Conservation (phyloP, 2,113 vertebrate species). For the Pantherophis guttatus region DNA sequence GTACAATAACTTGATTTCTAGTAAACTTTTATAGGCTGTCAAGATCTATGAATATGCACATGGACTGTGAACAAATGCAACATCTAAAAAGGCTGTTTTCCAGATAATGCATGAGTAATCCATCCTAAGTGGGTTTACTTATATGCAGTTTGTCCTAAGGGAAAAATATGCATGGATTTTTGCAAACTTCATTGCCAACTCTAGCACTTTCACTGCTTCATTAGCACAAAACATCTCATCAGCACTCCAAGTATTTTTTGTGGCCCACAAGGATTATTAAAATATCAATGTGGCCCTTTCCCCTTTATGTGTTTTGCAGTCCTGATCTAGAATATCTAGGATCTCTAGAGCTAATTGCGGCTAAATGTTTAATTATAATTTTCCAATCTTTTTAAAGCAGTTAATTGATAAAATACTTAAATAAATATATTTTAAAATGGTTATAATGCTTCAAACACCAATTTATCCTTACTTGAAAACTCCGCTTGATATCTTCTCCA, state of each 20-base stretch:
- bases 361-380: background rate
- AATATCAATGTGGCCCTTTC: background rate
- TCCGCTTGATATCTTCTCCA: conserved; percentile 86
- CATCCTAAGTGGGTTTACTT: background rate
- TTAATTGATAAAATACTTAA: background rate
- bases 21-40: conserved; percentile 31
- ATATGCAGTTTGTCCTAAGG: background rate
- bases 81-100: background rate
- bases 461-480: conserved; percentile 81
- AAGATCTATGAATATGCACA: background rate
- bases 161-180: background rate
- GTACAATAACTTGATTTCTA: conserved; percentile 37
- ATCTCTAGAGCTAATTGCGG: background rate
- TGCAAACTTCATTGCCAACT: background rate
- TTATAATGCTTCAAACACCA: background rate
- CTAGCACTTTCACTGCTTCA: background rate
- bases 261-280: background rate
- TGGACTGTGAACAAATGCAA: background rate
- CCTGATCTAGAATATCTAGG: background rate
- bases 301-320: background rate
- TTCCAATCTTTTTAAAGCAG: background rate
- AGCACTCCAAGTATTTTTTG: background rate
- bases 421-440: background rate
- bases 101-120: background rate
- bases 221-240: background rate